These are phyloP conservation scores for Oxygymnocypris stewartii DNA, from an alignment of 2,113 vertebrate genomes.

Conservation along the genomic window DNA sequence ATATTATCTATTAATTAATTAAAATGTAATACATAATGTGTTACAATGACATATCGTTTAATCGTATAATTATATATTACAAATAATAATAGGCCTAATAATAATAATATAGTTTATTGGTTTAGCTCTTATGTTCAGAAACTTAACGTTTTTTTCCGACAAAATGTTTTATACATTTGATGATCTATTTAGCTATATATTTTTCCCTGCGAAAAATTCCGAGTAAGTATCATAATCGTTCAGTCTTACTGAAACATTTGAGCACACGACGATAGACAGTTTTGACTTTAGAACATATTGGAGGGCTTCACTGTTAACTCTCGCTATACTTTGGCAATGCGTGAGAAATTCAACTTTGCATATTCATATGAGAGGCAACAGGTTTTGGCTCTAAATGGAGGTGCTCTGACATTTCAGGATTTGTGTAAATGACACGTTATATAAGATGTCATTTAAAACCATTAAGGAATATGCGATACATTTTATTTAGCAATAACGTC, in stretches of 20 bases:
- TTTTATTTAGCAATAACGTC: background rate
- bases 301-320: background rate
- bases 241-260: background rate
- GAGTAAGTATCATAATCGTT: background rate
- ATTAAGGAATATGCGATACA: background rate
- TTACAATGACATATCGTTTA: background rate
- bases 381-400: background rate
- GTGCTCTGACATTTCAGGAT: background rate
- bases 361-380: background rate
- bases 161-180: background rate
- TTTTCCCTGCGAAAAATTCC: too few relatives aligned
- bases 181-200: background rate
- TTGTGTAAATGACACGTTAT: background rate
- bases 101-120: background rate
- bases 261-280: background rate
- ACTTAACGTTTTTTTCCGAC: background rate
- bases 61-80: background rate
- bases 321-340: background rate
- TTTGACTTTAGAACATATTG: background rate
- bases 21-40: background rate
- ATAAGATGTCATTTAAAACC: background rate
- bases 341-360: background rate
- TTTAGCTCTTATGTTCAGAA: background rate
- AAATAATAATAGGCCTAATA: background rate
- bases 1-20: background rate